Evolutionary conservation across 2,888 invertebrate species (phyloP).

Genomic region (Plutella xylostella): DNA sequence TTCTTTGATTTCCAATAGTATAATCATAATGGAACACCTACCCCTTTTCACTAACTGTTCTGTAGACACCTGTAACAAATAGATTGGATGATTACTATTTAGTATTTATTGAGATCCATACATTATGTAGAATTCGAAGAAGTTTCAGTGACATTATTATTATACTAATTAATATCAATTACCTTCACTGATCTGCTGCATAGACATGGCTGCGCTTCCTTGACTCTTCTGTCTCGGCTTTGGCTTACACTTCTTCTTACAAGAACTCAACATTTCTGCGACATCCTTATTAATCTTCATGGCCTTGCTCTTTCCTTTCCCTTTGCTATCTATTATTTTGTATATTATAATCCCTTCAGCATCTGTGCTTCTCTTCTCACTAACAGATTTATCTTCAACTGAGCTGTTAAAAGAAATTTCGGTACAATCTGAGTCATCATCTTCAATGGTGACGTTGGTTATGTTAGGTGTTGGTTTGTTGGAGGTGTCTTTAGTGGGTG

Average conservation of each 20-base stretch:
- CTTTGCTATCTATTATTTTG: conserved; percentile 40
- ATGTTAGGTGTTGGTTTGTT: conserved; percentile 20
- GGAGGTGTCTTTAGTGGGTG: conserved; percentile 47
- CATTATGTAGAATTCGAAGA: not conserved
- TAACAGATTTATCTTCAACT: conserved; percentile 23
- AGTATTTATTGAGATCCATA: not conserved
- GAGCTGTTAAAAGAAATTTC: conserved; percentile 44
- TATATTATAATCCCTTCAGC: conserved; percentile 55
- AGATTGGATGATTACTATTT: not conserved
- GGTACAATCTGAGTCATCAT: conserved; percentile 28
- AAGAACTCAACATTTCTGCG: no score
- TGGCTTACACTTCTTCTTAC: no score
- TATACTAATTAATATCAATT: conserved; percentile 7
- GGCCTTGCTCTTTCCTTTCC: conserved; percentile 18
- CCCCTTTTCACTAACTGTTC: conserved; percentile 39
- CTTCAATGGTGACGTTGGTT: not conserved
- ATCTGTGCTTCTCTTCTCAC: conserved; percentile 27
- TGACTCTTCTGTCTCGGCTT: no score
- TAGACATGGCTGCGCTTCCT: not conserved
- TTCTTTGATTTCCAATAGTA: no score
- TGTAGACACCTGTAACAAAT: conserved; percentile 43
- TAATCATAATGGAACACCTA: conserved; percentile 24
- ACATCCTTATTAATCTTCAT: not conserved
- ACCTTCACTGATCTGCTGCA: conserved; percentile 35
- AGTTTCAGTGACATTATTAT: not conserved